These are phyloP conservation scores for Bellardia pandia DNA, from an alignment of 2,888 invertebrate species.

Conservation along the genomic window DNA sequence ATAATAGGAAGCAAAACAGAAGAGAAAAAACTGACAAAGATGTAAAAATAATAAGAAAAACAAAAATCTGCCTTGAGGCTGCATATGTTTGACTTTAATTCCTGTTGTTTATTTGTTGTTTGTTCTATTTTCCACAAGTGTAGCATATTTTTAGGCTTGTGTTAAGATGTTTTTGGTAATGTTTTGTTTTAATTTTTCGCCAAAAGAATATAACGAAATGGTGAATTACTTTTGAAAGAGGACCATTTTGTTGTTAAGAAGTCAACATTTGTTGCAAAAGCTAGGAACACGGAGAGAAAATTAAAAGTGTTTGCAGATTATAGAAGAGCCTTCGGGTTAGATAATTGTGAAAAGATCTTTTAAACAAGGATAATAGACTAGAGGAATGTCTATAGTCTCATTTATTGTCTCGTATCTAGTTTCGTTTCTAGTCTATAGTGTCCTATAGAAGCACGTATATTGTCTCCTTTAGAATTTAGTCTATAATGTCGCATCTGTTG, in stretches of 20 bases:
- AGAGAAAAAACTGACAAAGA: conserved; percentile 23
- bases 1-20: conserved; percentile 7
- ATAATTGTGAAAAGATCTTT: too few species aligned
- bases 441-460: too few species aligned
- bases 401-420: too few species aligned
- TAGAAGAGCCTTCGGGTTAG: too few species aligned
- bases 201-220: background rate
- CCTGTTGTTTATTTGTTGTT: conserved; percentile 11
- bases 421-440: too few species aligned
- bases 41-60: conserved; percentile 43
- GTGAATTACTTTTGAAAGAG: background rate
- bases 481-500: too few species aligned
- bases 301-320: too few species aligned
- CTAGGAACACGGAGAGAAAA: background rate
- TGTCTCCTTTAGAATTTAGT: too few species aligned
- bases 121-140: conserved; percentile 1
- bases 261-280: background rate
- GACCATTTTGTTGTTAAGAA: conserved; percentile 45
- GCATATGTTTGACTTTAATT: conserved; percentile 45
- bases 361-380: too few species aligned
- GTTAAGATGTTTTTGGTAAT: conserved; percentile 17
- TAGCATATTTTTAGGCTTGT: conserved; percentile 67
- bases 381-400: too few species aligned
- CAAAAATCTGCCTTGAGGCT: conserved; percentile 14
- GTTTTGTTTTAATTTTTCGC: background rate